Base-by-base conservation (phyloP, 1,140 invertebrate genomes). In the Hydropsyche tenuis region DNA sequence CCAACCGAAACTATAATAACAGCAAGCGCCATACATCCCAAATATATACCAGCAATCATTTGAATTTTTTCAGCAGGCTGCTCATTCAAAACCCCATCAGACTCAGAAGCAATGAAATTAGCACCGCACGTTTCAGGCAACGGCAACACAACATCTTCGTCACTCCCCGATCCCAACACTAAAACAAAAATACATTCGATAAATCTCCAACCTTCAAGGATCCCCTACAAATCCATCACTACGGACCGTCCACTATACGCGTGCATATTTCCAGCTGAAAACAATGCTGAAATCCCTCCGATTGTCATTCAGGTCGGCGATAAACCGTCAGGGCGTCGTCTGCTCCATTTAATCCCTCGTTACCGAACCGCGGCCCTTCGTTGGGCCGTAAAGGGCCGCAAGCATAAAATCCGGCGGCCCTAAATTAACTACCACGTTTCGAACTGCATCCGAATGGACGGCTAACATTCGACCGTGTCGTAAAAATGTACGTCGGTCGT, bases 11-110 rank as follows among this genome's bases (percentile, higher is more conserved):
- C 88, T 22, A 94, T 90, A 5, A 93, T 64, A 60, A 89, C 88
- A 0, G 93, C 93, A 0, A 89, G 75, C 1, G 93, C 81, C 83
- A 94, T 92, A 78, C 92, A 94, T 0, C 82, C 89, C 0, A 95
- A 82, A 82, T 95, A 96, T 78, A 96, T 93, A 6, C 91, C 92
- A 56, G 90, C 87, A 73, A 96, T 89, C 65, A 89, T 88, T 79
- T 91, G 86, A 73, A 93, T 89, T 81, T 91, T 89, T 77, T 89
- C 87, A 1, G 85, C 81, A 0, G 89, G 85, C 43, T 92, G 92
- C 16, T 85, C 82, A 16, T 85, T 82, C 16, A 93, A 79, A 0
- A 85, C 81, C 12, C 82, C 79, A 0, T 82, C 81, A 30, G 84
- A 82, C 0, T 79, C 79, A 43, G 79, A 82, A 0, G 89, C 87